Evolutionary conservation across 92 coral and sea anemone species (phyloP).

Genomic region (Siderastrea radians): DNA sequence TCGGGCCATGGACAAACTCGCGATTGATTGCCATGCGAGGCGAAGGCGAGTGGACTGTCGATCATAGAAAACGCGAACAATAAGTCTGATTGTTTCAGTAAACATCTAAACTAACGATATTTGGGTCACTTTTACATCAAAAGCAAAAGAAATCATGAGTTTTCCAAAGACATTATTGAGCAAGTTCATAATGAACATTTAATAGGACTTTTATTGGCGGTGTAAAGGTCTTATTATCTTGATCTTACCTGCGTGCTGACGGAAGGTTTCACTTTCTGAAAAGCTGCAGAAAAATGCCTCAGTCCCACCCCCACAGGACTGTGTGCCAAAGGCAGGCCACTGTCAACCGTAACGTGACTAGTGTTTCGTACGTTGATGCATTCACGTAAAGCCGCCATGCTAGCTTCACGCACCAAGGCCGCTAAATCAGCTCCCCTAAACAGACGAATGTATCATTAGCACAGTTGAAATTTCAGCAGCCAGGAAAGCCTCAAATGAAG

Average conservation of each 20-base stretch:
- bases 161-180: too few species aligned
- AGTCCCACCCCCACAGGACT: constrained; percentile 75
- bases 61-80: too few species aligned
- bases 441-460: neutral
- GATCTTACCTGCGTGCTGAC: constrained; percentile 92
- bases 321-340: constrained; percentile 15
- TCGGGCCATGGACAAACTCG: too few species aligned
- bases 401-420: constrained; percentile 96
- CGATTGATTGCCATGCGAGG: too few species aligned
- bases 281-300: constrained; percentile 90
- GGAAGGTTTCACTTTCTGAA: constrained; percentile 90
- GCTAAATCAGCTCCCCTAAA: constrained; percentile 96
- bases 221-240: too few species aligned
- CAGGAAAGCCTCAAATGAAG: neutral
- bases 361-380: constrained; percentile 63
- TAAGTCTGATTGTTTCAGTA: too few species aligned
- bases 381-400: constrained; percentile 94
- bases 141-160: too few species aligned
- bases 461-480: neutral
- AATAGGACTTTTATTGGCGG: too few species aligned
- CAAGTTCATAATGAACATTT: too few species aligned
- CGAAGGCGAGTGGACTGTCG: too few species aligned
- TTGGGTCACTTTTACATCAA: too few species aligned
- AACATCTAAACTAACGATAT: too few species aligned
- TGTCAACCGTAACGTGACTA: constrained; percentile 14